Evolutionary conservation across 2,113 vertebrate species (phyloP), one percentile per base, ranked within the genome.

Genomic region (Desmodus rotundus): DNA sequence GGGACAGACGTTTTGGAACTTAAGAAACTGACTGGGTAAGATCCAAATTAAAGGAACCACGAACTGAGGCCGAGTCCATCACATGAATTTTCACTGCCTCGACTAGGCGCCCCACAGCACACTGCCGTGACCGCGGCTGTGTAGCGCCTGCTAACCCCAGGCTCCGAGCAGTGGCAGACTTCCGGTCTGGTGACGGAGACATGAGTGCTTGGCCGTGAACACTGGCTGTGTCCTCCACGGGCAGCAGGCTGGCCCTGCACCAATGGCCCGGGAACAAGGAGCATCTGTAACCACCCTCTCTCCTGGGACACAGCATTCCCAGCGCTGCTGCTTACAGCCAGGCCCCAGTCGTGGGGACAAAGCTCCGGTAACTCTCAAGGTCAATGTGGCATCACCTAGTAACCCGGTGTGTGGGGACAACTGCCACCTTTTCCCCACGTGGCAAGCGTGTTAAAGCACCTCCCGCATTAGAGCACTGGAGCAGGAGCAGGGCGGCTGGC

Each of bases 401-500:
- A 8, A 28, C n/a, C 14, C 8, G 14, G 11, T 52, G 28, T 10
- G 3, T 4, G 20, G 73, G 24, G 28, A n/a, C 3, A 11, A 38
- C n/a, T 1, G 1, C 36, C 36, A 31, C 8, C 31, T 26, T 17
- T 13, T 26, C 5, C 50, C 33, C 22, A 31, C 19, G 5, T 0
- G 3, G 13, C 19, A 14, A 36, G 20, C 1, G 12, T 2, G n/a
- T 10, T 43, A 36, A 20, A 74, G 26, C 72, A 31, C 2, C 50
- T 13, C 52, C 19, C 7, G 19, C 36, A 0, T 0, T 7, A 12
- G 33, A 4, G 33, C 15, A 0, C 0, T 0, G 12, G 33, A 8
- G 33, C 1, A 8, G 28, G 26, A 4, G 0, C 33, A 24, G 43
- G 28, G 7, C 10, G 15, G 36, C 14, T 22, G 45, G 70, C 10